Evolutionary conservation across 2,113 vertebrate species (phyloP).

Genomic region (Tringa solitaria): DNA sequence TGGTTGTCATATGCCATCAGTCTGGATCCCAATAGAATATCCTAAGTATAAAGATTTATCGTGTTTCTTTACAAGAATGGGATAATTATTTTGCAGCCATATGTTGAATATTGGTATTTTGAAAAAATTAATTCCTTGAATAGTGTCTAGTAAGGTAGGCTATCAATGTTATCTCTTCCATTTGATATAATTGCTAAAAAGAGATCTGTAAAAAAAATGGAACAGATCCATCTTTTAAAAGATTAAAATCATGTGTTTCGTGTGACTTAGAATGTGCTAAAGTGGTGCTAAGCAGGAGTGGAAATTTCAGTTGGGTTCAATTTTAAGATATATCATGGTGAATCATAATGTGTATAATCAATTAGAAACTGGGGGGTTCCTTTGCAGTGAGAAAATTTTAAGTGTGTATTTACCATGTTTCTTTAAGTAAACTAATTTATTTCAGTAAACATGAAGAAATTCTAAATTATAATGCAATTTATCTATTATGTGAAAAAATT

Average conservation of each 20-base stretch:
- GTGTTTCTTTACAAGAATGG: conserved; percentile 16
- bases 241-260: background rate
- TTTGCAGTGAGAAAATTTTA: background rate
- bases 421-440: background rate
- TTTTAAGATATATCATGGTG: background rate
- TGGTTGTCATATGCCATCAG: background rate
- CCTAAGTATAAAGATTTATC: background rate
- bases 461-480: background rate
- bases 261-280: background rate
- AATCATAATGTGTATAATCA: background rate
- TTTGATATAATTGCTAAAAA: conserved; percentile 28
- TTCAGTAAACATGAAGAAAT: background rate
- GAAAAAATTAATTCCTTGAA: background rate
- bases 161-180: conserved; percentile 21
- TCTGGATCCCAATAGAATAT: conserved; percentile 6
- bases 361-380: background rate
- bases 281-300: background rate
- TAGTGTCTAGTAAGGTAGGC: background rate
- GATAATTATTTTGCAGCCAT: conserved; percentile 8
- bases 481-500: background rate
- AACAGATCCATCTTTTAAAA: background rate
- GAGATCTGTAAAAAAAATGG: background rate
- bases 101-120: background rate
- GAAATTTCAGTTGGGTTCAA: background rate
- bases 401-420: background rate